These are phyloP conservation scores for Blennius ocellaris DNA, from an alignment of 2,113 vertebrate species.

Conservation along the genomic window DNA sequence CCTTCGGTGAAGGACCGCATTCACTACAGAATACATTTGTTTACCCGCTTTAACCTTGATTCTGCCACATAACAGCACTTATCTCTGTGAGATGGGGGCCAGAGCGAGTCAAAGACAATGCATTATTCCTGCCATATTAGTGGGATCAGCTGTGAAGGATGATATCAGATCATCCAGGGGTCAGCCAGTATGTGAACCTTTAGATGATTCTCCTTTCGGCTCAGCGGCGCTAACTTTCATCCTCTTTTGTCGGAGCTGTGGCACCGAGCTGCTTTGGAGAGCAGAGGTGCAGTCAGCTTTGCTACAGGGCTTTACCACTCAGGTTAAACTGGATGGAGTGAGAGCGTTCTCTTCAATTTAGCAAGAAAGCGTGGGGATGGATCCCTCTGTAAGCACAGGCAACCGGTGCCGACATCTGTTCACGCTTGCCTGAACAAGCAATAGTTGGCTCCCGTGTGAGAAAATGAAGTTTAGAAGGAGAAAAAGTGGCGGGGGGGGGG, in stretches of 20 bases:
- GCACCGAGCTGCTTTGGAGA: slow-evolving; percentile 28
- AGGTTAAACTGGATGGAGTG: slow-evolving; percentile 66
- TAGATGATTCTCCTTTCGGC: slow-evolving; percentile 18
- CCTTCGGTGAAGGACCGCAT: slow-evolving; percentile 3
- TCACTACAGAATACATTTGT: slow-evolving; percentile 51
- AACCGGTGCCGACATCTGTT: slow-evolving; percentile 63
- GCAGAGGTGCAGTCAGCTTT: slow-evolving; percentile 36
- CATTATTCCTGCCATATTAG: slow-evolving; percentile 51
- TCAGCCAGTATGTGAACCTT: slow-evolving; percentile 40
- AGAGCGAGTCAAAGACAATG: slow-evolving; percentile 24
- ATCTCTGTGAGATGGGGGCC: slow-evolving; percentile 28
- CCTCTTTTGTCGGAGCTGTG: slow-evolving; percentile 14
- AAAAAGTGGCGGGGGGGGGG: slow-evolving; percentile 1
- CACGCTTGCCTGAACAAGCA: slow-evolving; percentile 75
- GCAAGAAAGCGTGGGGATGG: slow-evolving; percentile 47
- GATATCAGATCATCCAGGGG: slow-evolving; percentile 49
- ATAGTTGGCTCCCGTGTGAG: slow-evolving; percentile 52
- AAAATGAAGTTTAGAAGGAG: slow-evolving; percentile 48
- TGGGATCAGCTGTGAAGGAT: slow-evolving; percentile 50
- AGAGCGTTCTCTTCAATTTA: slow-evolving; percentile 67
- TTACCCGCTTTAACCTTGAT: slow-evolving; percentile 58
- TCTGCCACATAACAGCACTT: slow-evolving; percentile 4
- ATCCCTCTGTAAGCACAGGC: slow-evolving; percentile 58
- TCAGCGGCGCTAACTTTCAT: slow-evolving; percentile 19
- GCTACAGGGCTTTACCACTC: slow-evolving; percentile 37